These are phyloP conservation scores for Diadema setosum DNA, from an alignment of 35 echinoderm and acorn worm species.

Conservation along the genomic window DNA sequence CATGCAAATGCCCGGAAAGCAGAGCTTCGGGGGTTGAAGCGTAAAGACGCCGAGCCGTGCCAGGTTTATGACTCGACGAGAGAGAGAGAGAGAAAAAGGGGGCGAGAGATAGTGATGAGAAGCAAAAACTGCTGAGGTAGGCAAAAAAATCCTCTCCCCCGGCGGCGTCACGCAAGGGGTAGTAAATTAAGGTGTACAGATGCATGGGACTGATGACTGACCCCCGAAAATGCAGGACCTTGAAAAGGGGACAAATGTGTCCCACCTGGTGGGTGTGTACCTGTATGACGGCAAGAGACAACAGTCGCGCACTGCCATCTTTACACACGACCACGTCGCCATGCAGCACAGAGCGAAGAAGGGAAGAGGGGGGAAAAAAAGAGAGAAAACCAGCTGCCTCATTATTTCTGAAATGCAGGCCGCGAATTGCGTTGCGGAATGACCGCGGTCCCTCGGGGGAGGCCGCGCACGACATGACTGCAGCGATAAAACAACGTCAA, in stretches of 20 bases:
- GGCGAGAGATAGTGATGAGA: neutral
- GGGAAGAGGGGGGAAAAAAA: too few relatives aligned
- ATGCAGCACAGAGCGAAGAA: too few relatives aligned
- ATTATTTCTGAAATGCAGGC: neutral
- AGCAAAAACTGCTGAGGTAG: conserved; percentile 8
- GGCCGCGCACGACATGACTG: conserved; percentile 15
- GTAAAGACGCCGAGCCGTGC: neutral
- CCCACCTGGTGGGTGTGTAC: conserved; percentile 11
- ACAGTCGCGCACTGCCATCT: too few relatives aligned
- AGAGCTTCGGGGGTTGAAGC: neutral
- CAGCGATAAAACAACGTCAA: conserved; percentile 29
- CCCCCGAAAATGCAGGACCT: neutral
- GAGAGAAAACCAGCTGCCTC: neutral
- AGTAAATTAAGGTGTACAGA: neutral
- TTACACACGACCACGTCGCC: too few relatives aligned
- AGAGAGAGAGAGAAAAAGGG: too few relatives aligned
- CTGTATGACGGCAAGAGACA: too few relatives aligned
- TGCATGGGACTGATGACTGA: conserved; percentile 3
- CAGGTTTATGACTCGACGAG: neutral
- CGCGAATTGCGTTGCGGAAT: neutral
- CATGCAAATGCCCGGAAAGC: neutral
- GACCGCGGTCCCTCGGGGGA: neutral
- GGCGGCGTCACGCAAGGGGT: neutral
- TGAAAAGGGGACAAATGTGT: neutral
- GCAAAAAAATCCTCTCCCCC: neutral